A percentile compares a stretch with the other conserved stretches of the same genome.
These are phyloP conservation scores for Syncerus caffer DNA, from an alignment of 2,797 vertebrate genomes.

Conservation along the genomic window DNA sequence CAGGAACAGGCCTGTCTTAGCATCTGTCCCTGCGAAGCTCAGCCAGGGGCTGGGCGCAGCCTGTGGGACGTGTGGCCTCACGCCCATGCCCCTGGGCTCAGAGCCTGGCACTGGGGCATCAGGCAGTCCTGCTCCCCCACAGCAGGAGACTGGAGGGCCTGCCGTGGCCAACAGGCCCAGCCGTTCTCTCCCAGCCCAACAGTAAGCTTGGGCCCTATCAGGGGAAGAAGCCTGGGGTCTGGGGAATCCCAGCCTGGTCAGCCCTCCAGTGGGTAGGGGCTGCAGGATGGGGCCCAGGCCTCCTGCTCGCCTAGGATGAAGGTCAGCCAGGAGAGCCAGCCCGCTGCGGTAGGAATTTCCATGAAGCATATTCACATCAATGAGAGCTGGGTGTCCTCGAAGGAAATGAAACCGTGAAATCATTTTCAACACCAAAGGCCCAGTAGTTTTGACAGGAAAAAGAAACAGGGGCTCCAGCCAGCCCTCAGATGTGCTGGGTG, in stretches of 20 bases:
- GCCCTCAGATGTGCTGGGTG: neutral
- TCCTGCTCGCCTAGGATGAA: accelerated
- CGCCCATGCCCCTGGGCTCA: neutral
- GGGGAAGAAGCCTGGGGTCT: neutral
- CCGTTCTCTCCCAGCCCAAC: neutral
- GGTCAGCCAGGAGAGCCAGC: neutral
- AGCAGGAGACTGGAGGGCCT: neutral
- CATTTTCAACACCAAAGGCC: neutral
- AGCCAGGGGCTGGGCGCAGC: neutral
- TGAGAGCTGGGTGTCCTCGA: neutral
- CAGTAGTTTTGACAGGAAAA: conserved; percentile 44
- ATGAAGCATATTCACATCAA: neutral
- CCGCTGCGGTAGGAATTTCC: neutral
- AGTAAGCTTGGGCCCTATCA: neutral
- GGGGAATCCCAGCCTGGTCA: neutral
- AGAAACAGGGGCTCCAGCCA: neutral
- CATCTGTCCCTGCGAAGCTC: neutral
- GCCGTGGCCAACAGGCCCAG: neutral
- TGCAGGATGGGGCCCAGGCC: too few relatives aligned
- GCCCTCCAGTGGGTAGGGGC: neutral
- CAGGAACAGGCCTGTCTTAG: neutral
- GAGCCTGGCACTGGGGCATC: neutral
- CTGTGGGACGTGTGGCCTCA: accelerated
- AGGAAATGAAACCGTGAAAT: conserved; percentile 37
- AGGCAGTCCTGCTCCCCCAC: neutral